These are phyloP conservation scores for Sinocyclocheilus maitianheensis DNA, from an alignment of 2,113 vertebrate genomes.

Conservation along the genomic window DNA sequence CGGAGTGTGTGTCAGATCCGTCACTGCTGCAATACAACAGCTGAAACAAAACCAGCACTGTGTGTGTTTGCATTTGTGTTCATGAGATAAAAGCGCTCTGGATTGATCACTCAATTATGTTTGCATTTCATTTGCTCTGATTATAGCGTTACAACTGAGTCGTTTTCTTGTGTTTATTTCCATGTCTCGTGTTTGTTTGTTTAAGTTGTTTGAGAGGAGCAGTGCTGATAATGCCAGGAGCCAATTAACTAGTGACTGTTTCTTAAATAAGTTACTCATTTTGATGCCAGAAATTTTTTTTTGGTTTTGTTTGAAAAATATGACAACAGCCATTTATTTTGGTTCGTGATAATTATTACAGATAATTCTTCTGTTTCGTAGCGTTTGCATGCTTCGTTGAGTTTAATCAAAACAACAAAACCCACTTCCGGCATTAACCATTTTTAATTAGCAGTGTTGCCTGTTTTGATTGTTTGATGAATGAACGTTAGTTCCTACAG, in stretches of 20 bases:
- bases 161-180: constrained; percentile 2
- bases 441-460: neutral
- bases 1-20: neutral
- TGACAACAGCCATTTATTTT: constrained; percentile 7
- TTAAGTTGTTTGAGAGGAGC: neutral
- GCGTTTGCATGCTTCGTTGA: constrained; percentile 12
- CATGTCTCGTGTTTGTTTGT: neutral
- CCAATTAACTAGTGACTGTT: neutral
- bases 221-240: neutral
- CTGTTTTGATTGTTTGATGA: neutral
- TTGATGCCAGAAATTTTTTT: neutral
- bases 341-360: neutral
- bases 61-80: neutral
- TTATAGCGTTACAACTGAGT: neutral
- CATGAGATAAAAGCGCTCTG: neutral
- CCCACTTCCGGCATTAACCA: neutral
- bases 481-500: too few relatives aligned
- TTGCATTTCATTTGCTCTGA: constrained; percentile 1
- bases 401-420: constrained; percentile 39
- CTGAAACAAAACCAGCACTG: neutral
- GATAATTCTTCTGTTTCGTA: neutral
- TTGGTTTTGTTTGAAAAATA: neutral
- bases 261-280: neutral
- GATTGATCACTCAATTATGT: neutral
- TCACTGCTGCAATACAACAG: neutral